These are phyloP conservation scores for Hassar affinis DNA, from an alignment of 2,113 vertebrate genomes.

Conservation along the genomic window DNA sequence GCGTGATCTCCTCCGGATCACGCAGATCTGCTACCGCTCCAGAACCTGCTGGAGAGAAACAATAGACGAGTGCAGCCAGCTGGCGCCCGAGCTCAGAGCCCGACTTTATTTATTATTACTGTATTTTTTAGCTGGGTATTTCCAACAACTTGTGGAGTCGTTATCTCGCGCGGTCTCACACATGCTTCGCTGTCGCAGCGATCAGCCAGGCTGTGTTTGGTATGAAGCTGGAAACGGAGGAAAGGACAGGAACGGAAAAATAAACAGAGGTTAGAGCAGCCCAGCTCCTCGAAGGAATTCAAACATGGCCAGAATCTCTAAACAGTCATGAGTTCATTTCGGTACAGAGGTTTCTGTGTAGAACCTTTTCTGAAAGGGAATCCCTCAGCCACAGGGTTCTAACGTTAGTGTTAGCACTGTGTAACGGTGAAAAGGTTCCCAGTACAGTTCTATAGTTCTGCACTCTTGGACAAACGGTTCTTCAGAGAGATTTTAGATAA, in stretches of 20 bases:
- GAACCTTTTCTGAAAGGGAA: not conserved
- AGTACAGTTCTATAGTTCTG: too few relatives aligned
- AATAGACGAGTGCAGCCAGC: not conserved
- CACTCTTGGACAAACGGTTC: too few relatives aligned
- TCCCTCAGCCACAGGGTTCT: not conserved
- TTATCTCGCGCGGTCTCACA: not conserved
- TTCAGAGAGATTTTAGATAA: too few relatives aligned
- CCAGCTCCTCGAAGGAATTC: not conserved
- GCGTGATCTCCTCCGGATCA: not conserved
- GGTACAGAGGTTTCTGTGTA: too few relatives aligned
- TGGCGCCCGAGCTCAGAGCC: not conserved
- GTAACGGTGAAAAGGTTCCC: too few relatives aligned
- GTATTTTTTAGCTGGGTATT: not conserved
- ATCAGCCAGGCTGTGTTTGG: too few relatives aligned
- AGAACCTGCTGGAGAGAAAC: constrained; percentile 2
- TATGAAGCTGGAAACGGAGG: not conserved
- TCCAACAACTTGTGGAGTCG: constrained; percentile 24
- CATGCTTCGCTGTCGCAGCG: not conserved
- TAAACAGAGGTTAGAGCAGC: not conserved
- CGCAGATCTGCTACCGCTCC: not conserved
- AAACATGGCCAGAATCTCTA: not conserved
- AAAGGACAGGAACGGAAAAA: not conserved
- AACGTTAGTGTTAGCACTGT: too few relatives aligned
- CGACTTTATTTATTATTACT: not conserved
- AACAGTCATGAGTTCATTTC: not conserved